A percentile compares a stretch with the other conserved stretches of the same genome.
Conservation (phyloP, 2,888 invertebrate species). For the Sycophila texana region DNA sequence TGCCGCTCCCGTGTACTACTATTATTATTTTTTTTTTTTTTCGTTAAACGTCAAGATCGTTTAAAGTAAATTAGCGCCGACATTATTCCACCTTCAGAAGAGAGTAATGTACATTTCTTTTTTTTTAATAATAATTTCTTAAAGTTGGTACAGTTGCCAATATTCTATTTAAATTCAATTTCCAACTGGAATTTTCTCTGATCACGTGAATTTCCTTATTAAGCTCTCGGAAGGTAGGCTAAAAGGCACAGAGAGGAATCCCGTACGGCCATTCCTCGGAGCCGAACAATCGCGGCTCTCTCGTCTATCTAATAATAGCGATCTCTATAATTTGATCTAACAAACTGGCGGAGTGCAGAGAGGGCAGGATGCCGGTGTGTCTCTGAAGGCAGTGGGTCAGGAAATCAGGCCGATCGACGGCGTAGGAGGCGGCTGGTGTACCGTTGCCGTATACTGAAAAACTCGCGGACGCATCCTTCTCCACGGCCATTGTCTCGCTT, state of each 20-base stretch:
- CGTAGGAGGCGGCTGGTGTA: not conserved
- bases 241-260: not conserved
- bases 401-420: constrained; percentile 25
- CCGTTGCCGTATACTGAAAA: constrained; percentile 8
- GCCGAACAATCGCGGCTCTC: constrained; percentile 23
- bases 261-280: not conserved
- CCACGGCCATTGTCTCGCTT: not conserved
- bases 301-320: constrained; percentile 32
- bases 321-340: constrained; percentile 37
- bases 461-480: not conserved
- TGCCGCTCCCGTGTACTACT: not conserved
- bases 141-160: no score
- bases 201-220: not conserved
- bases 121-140: no score
- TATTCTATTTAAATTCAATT: not conserved
- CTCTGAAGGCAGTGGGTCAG: constrained; percentile 32
- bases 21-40: not conserved
- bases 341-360: not conserved
- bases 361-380: not conserved
- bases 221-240: not conserved
- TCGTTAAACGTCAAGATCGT: not conserved
- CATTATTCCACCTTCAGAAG: not conserved
- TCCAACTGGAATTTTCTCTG: not conserved
- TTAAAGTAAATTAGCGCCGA: not conserved
- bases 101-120: no score